Evolutionary conservation across 2,797 vertebrate species (phyloP).

Genomic region (Syngnathus rostellatus): DNA sequence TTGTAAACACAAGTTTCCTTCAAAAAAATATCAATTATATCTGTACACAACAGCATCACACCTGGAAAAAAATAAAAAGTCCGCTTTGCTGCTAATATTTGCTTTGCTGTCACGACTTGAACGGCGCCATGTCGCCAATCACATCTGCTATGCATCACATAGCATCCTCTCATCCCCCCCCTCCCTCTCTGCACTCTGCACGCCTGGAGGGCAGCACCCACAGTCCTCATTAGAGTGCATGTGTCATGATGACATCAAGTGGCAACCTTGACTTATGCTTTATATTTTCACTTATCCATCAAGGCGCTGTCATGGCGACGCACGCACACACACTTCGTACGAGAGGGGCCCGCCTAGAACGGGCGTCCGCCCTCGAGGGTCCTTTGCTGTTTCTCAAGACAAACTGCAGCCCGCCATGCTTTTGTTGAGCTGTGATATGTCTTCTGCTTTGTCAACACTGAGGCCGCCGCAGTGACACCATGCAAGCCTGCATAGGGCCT

Average conservation of each 20-base stretch:
- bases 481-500: constrained; percentile 26
- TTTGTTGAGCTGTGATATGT: constrained; percentile 66
- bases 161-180: constrained; percentile 32
- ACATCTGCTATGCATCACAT: constrained; percentile 66
- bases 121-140: constrained; percentile 62
- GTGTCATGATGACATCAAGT: constrained; percentile 60
- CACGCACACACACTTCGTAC: constrained; percentile 16
- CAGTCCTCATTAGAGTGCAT: constrained; percentile 66
- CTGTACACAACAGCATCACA: constrained; percentile 39
- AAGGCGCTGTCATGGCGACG: constrained; percentile 49
- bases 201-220: constrained; percentile 51
- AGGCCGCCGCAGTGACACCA: constrained; percentile 60
- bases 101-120: constrained; percentile 57
- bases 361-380: constrained; percentile 28
- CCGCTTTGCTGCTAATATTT: constrained; percentile 48
- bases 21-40: neutral
- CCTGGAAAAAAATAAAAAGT: constrained; percentile 50
- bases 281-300: constrained; percentile 62
- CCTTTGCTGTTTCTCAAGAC: constrained; percentile 21
- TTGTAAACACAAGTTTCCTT: neutral
- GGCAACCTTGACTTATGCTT: constrained; percentile 61
- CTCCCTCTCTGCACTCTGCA: constrained; percentile 18
- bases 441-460: constrained; percentile 71
- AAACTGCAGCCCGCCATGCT: constrained; percentile 54
- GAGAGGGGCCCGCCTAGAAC: constrained; percentile 19